Base-by-base conservation (phyloP, 2,797 vertebrate genomes). In the Zenarchopterus dispar region DNA sequence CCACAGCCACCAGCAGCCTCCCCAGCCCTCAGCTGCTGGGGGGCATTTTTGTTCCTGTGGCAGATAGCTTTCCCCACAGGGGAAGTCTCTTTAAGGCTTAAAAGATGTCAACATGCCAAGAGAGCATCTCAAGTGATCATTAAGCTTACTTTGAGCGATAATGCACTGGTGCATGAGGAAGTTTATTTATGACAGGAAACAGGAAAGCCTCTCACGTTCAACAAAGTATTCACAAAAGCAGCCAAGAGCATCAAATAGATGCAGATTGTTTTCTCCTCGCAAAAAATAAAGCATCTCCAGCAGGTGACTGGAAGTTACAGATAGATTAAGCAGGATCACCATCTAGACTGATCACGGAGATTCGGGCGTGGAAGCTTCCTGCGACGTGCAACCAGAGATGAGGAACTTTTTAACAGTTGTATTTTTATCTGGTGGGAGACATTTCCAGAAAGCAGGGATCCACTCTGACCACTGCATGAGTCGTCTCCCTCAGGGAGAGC, bases 61-160 rank as follows among this genome's bases (percentile, higher is more conserved):
- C 45, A 47, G 89, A 82, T 68, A 70, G 65, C 55, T 78, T 71
- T 67, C 51, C 51, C 6, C 69, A 67, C 63, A 72, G 73, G 77
- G 84, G 67, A 39, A 39, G 36, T 16, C 36, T 77, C 70, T 80
- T 84, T 84, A 74, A 88, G 84, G 67, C 67, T 75, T 73, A 70
- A 74, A 81, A 58, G 89, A 90, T 87, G 88, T 88, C 87, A 89
- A 70, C 72, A 52, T 22, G 58, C 73, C 75, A 19, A 15, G 63
- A 62, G 68, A 75, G 72, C 68, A 67, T n/a, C n/a, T n/a, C 57
- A 58, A 66, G 67, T 63, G 47, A 44, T 49, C 43, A 62, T 71
- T 83, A 62, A 68, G 71, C 68, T 68, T 57, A 69, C 65, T 70
- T 62, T 75, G 61, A 78, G 57, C 1, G 70, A 67, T 75, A 67